Base-by-base conservation (phyloP, 2,888 invertebrate species). In the Brachycybe producta region DNA sequence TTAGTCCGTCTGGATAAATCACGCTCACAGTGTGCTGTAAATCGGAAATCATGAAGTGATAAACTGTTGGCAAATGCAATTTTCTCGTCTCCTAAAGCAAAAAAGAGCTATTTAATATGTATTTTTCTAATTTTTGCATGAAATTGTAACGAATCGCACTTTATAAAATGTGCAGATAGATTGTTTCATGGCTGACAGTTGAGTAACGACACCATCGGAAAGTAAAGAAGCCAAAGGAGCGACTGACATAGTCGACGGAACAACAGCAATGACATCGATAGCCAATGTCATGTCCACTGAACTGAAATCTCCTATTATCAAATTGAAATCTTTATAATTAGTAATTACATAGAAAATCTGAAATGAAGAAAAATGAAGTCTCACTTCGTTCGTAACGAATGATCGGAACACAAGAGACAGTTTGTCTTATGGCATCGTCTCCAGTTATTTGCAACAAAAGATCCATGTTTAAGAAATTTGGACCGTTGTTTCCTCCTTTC, bases 11-110 rank as follows among this genome's bases (percentile, higher is more conserved):
- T 15, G 82, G 77, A 62, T 84, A 81, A 38, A 82, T 71, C 57
- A 80, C 73, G 8, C 85, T 82, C 19, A 88, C 64, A 59, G 85
- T 81, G 66, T 86, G 84, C 1, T 82, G 82, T 59, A 82, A 74
- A 55, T 76, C 75, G 54, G 69, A 64, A 11, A 82, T 80, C 56
- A 77, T 75, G 64, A 82, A 88, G 65, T 90, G 88, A 64, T 77
- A 77, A 39, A 79, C 76, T 65, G 78, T 74, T 15, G 82, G 79
- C 47, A 76, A 65, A 55, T 71, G 69, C n/a, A 77, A 58, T 4
- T 68, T 69, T 11, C 70, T 68, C 23, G 19, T 13, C 27, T 30
- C n/a, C 11, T 42, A 42, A 1, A 40, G 27, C 21, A 23, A 32
- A 32, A 32, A 27, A 30, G 32, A 30, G 32, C 32, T 11, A 30